These are phyloP conservation scores for Muraenolepis orangiensis DNA, from an alignment of 2,797 vertebrate species.

Conservation along the genomic window DNA sequence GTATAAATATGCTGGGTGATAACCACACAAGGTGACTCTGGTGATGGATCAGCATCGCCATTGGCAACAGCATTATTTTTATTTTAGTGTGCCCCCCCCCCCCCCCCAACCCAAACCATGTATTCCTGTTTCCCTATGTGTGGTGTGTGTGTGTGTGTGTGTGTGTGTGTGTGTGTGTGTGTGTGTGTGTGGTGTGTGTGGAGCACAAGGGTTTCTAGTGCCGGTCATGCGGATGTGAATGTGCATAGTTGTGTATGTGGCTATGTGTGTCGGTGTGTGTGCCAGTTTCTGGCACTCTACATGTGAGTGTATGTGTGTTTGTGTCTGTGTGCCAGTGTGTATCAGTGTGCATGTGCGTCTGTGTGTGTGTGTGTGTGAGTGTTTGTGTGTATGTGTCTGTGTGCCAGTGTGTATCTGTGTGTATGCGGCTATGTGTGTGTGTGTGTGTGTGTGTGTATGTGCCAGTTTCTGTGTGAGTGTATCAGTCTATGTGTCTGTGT, in stretches of 20 bases:
- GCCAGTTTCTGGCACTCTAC: too few species aligned
- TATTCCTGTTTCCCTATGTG: not conserved
- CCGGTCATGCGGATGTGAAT: not conserved
- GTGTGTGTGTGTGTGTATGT: not conserved
- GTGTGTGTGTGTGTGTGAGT: slow-evolving; percentile 11
- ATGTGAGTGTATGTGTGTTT: not conserved
- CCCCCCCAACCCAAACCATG: not conserved
- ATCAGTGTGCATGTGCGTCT: not conserved
- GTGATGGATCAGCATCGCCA: slow-evolving; percentile 40
- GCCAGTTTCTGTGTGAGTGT: too few species aligned
- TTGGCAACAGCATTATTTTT: slow-evolving; percentile 22
- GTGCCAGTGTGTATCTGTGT: not conserved
- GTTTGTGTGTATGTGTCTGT: not conserved
- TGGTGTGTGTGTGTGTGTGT: slow-evolving; percentile 3
- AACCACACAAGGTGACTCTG: slow-evolving; percentile 45
- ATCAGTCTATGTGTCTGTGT: not conserved
- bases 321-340: not conserved
- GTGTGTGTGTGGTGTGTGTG: not conserved
- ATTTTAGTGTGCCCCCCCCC: not conserved
- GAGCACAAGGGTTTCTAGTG: not conserved
- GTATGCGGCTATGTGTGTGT: not conserved
- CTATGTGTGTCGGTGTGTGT: not conserved
- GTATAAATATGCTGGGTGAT: slow-evolving; percentile 26
- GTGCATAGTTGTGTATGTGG: not conserved
- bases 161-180: not conserved